Evolutionary conservation across 2,888 invertebrate species (phyloP), one percentile per base, ranked within the genome.

Genomic region (Polymixis flavicincta): DNA sequence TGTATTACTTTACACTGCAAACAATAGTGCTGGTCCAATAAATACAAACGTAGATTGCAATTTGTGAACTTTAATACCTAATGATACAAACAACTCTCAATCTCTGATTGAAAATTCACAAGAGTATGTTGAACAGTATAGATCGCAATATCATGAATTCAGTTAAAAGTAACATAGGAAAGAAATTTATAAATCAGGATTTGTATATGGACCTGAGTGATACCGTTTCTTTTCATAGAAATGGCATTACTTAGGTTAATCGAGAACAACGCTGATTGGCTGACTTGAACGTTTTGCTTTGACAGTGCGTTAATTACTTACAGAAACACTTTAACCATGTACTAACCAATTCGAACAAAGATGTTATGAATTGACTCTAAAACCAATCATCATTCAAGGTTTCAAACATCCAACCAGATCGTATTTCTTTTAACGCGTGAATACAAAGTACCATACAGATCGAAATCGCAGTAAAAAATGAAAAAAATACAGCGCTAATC

Each of bases 401-500:
- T n/a, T 6, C 37, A 37, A 37, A 37, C 37, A 6, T 37, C 37
- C 37, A 50, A 50, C 17, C 42, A 50, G 11, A 25, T 71, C 45
- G 1, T 25, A 52, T 63, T 37, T 4, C 3, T 42, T 22, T 48
- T 5, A 25, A 32, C 50, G 8, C 59, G 22, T 63, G 32, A 57
- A n/a, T 63, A 57, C 28, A 74, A 37, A n/a, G 17, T 17, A 25
- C 7, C 42, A 11, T 57, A 45, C 11, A 73, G 65, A 65, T 48
- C 28, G 14, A 28, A 60, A 52, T 67, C 14, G n/a, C 22, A 61
- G n/a, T 80, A 86, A 87, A 90, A 89, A 32, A 32, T 11, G 50
- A 70, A 63, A 79, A 17, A 8, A 76, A 76, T 89, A 89, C 85
- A 89, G 74, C 77, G 85, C 83, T 84, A 85, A 80, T 84, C 42